Base-by-base conservation (phyloP, 2,113 vertebrate species). In the Oceanites oceanicus region DNA sequence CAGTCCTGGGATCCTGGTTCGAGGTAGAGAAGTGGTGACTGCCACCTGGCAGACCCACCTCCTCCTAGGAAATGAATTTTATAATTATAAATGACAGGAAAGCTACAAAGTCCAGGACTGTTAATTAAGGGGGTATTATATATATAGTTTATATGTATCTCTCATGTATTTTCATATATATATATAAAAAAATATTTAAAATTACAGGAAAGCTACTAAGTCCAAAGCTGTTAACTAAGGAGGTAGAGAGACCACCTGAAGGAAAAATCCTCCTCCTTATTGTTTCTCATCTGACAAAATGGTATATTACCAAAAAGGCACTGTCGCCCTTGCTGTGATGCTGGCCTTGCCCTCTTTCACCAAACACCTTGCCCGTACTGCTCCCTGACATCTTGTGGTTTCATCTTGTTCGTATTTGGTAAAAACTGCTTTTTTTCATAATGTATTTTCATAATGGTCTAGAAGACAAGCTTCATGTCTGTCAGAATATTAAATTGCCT, bases 261-360 rank as follows among this genome's bases (percentile, higher is more conserved):
- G 10, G 7, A 59, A 78, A 70, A 81, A 36, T 26, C 8, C 3
- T 53, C 5, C n/a, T 73, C 13, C 2, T 71, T 40, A 34, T 18
- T 53, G 1, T 44, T 72, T 59, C 32, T 59, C 7, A n/a, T 13
- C 27, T 14, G 13, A 9, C 3, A 49, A 38, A 45, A 27, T 21
- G 22, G 3, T 11, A 0, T 11, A 18, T n/a, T 50, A 18, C 18
- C 20, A 62, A 18, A 86, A 66, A 34, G 6, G 0, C 3, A 18
- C 5, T 47, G 2, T 22, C 16, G 22, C 2, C 3, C 23, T 36
- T 73, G 16, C 59, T 73, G 26, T n/a, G 16, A 13, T 36, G 7
- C 18, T 80, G 58, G 10, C 15, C 10, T 59, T 68, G 44, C 21
- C 6, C 19, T 47, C 22, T 38, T 72, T 55, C 44, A 55, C 18